phyloP scores from a whole-genome alignment of 1,140 invertebrate genomes.

The Ceratina calcarata region DNA sequence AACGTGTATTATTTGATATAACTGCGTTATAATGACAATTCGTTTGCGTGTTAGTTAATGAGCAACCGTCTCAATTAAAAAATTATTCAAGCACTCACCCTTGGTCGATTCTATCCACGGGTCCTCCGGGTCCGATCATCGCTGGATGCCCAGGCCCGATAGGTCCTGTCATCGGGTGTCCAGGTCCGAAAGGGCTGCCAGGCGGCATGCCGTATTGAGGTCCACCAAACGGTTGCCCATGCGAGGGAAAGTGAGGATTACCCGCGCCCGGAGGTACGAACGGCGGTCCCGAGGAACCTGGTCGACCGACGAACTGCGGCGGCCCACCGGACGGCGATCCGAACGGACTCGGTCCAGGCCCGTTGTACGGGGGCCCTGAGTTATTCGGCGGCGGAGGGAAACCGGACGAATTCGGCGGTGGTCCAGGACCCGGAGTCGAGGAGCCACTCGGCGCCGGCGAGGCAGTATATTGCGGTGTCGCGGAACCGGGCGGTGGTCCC shows the following conservation, averaged over 20 bases:
- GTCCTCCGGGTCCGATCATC: constrained; percentile 86
- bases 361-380: constrained; percentile 84
- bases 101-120: constrained; percentile 87
- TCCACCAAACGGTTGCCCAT: constrained; percentile 83
- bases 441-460: constrained; percentile 89
- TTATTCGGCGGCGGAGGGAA: constrained; percentile 85
- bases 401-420: constrained; percentile 82
- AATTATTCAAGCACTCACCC: constrained; percentile 81
- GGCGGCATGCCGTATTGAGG: constrained; percentile 86
- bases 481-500: constrained; percentile 86
- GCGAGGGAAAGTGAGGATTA: constrained; percentile 85
- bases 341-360: constrained; percentile 83
- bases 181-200: constrained; percentile 85
- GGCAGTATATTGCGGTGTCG: constrained; percentile 87
- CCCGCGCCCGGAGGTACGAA: constrained; percentile 83
- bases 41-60: not conserved
- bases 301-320: constrained; percentile 84
- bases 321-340: constrained; percentile 85
- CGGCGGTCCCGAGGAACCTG: constrained; percentile 85
- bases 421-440: constrained; percentile 86
- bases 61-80: not conserved
- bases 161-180: constrained; percentile 83
- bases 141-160: constrained; percentile 83
- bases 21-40: not conserved
- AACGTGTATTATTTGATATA: too few species aligned